Evolutionary conservation across 1,140 invertebrate genomes (phyloP).

Genomic region (Cyphomyrmex costatus): DNA sequence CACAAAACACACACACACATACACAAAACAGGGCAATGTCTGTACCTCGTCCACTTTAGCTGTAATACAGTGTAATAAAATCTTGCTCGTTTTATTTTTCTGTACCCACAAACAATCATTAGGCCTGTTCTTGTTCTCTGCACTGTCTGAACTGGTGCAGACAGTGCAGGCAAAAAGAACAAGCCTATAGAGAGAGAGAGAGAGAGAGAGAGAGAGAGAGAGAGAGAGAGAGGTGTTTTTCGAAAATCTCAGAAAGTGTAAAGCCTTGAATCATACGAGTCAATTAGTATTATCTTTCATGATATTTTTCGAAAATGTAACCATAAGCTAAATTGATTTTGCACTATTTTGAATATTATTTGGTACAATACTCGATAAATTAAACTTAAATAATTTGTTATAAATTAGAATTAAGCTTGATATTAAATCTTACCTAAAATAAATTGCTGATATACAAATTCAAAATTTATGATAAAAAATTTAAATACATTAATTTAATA

Average conservation of each 20-base stretch:
- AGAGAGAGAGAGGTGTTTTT: too few relatives aligned
- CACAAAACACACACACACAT: too few relatives aligned
- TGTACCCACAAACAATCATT: neutral
- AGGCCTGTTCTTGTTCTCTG: too few relatives aligned
- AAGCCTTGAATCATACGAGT: too few relatives aligned
- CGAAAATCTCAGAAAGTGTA: too few relatives aligned
- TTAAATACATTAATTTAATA: neutral
- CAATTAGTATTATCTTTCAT: too few relatives aligned
- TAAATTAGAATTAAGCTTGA: too few relatives aligned
- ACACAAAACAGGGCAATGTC: slow-evolving; percentile 56
- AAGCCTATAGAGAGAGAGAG: too few relatives aligned
- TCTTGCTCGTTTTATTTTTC: slow-evolving; percentile 1
- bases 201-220: too few relatives aligned
- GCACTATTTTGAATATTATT: neutral
- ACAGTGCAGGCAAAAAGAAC: too few relatives aligned
- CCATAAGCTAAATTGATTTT: neutral
- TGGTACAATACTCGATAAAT: neutral
- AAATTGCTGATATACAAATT: neutral
- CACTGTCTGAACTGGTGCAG: too few relatives aligned
- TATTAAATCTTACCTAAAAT: neutral
- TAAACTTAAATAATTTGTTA: neutral
- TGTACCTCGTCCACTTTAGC: slow-evolving; percentile 72
- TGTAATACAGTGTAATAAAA: slow-evolving; percentile 61
- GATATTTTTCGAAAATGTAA: neutral
- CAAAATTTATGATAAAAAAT: too few relatives aligned